Conservation (phyloP, 2,113 vertebrate genomes). For the Lophura nycthemera region DNA sequence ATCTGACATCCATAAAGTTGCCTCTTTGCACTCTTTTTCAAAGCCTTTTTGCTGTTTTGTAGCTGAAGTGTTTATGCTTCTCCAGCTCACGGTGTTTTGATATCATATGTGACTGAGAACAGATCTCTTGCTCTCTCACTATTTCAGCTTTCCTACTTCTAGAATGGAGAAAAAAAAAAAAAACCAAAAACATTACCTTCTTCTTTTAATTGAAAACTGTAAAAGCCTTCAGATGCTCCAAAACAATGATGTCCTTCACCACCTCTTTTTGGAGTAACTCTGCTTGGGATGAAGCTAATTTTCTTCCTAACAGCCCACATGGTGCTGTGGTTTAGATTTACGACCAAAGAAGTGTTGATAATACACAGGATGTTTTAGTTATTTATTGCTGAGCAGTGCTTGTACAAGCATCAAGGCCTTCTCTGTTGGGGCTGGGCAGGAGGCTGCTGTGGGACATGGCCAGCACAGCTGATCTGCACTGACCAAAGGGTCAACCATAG, state of each 20-base stretch:
- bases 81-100: neutral
- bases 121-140: neutral
- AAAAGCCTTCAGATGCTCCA: neutral
- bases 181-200: no score
- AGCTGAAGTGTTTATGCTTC: neutral
- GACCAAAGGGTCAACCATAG: neutral
- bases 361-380: neutral
- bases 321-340: neutral
- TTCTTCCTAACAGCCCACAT: neutral
- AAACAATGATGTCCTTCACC: fast-evolving
- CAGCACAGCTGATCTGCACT: neutral
- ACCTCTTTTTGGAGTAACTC: neutral
- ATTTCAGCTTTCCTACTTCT: neutral
- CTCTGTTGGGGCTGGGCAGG: neutral
- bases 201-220: neutral
- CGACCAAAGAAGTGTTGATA: neutral
- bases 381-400: fast-evolving
- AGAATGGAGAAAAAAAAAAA: neutral
- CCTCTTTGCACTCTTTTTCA: neutral
- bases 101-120: neutral
- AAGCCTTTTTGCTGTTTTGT: neutral
- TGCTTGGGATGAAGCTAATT: neutral
- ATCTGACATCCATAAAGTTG: neutral
- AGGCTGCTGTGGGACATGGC: neutral
- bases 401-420: no score